A percentile compares a stretch with the other conserved stretches of the same genome.
Conservation (phyloP, 2,888 invertebrate genomes). For the Oxycera nigricornis region DNA sequence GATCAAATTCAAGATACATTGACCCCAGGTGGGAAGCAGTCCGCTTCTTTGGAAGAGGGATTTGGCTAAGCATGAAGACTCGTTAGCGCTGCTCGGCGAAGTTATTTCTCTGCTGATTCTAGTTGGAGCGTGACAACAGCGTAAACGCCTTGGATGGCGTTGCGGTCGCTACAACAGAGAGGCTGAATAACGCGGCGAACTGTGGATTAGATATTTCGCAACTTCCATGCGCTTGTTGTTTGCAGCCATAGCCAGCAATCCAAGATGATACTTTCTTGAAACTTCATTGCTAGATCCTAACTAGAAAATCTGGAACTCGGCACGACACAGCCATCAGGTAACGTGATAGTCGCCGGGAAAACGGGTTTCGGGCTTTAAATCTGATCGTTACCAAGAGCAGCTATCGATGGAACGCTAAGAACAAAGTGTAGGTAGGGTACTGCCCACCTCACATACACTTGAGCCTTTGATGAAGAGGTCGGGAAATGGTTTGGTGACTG, state of each 20-base stretch:
- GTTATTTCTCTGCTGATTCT: background rate
- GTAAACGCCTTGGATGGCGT: background rate
- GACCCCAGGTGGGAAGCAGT: slow-evolving; percentile 36
- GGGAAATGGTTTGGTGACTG: background rate
- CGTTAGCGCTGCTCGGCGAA: background rate
- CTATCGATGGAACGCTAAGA: background rate
- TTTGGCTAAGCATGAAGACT: slow-evolving; percentile 9
- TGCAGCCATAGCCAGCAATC: background rate
- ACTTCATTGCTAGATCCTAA: slow-evolving; percentile 20
- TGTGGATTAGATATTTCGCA: slow-evolving; percentile 14
- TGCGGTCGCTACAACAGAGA: background rate
- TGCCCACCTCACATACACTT: too few species aligned
- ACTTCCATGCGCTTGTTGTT: background rate
- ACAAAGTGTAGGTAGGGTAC: too few species aligned
- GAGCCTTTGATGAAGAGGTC: background rate
- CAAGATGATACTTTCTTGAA: background rate
- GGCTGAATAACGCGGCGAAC: background rate
- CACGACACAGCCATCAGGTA: slow-evolving; percentile 18
- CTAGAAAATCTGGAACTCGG: slow-evolving; percentile 16
- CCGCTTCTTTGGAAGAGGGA: slow-evolving; percentile 10
- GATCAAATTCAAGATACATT: slow-evolving; percentile 27
- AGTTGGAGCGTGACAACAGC: slow-evolving; percentile 18
- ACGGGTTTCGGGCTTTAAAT: slow-evolving; percentile 21
- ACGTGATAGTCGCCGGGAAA: slow-evolving; percentile 20
- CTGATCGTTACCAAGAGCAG: slow-evolving; percentile 8